Evolutionary conservation across 2,888 invertebrate genomes (phyloP).

Genomic region (Gasteruption jaculator): DNA sequence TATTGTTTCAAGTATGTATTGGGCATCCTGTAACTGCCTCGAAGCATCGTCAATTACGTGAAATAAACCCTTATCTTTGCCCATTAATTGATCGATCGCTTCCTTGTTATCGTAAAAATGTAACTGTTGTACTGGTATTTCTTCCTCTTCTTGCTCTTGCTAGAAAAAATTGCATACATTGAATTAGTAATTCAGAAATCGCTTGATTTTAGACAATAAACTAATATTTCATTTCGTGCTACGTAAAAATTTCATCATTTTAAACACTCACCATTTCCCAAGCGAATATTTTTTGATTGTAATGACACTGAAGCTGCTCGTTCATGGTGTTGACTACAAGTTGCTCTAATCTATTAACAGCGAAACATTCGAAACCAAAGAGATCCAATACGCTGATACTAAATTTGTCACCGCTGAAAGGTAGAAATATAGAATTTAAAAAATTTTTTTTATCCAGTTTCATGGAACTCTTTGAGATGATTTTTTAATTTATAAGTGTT

Average conservation of each 20-base stretch:
- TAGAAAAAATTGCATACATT: conserved; percentile 24
- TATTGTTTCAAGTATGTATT: conserved; percentile 66
- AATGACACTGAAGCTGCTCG: conserved; percentile 91
- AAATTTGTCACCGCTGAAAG: conserved; percentile 76
- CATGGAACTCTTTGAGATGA: too few relatives aligned
- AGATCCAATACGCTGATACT: conserved; percentile 80
- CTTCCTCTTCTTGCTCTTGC: conserved; percentile 75
- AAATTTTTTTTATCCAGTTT: too few relatives aligned
- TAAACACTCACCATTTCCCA: conserved; percentile 73
- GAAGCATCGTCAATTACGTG: conserved; percentile 85
- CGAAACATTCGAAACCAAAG: conserved; percentile 90
- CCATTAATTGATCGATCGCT: conserved; percentile 82
- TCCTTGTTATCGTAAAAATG: conserved; percentile 85
- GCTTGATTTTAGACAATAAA: too few relatives aligned
- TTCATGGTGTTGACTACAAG: conserved; percentile 85
- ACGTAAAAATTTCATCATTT: conserved; percentile 1
- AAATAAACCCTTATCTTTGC: conserved; percentile 78
- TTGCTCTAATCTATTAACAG: conserved; percentile 81
- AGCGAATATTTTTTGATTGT: conserved; percentile 85
- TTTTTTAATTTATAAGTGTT: conserved; percentile 13
- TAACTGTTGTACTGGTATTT: conserved; percentile 65
- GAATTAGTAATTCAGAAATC: conserved; percentile 39
- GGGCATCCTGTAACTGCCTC: conserved; percentile 65
- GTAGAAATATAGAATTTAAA: conserved; percentile 12
- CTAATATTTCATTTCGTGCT: not conserved